Evolutionary conservation across 2,113 vertebrate genomes (phyloP), one percentile per base, ranked within the genome.

Genomic region (Ranitomeya imitator): DNA sequence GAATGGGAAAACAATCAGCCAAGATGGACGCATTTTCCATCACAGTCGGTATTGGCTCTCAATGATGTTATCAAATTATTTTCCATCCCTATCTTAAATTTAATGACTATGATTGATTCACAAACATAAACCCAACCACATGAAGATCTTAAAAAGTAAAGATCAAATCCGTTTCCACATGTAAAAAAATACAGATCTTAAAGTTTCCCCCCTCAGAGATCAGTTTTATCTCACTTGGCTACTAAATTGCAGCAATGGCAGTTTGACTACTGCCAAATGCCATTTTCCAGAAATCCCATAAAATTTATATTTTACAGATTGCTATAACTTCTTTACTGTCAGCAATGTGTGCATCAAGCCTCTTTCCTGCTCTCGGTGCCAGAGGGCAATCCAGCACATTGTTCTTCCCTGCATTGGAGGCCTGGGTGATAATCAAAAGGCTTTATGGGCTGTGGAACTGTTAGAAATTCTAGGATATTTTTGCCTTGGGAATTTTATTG

Each of bases 141-240:
- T 63, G 51, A 87, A 86, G 60, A 79, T 85, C 83, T 85, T 85
- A 63, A 86, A 74, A 77, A 78, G 52, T 85, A 85, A 73, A 86
- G 60, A 57, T 54, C 52, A 87, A 87, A 81, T 73, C 23, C 67
- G 26, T 74, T 83, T 83, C 54, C 55, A 76, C 79, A 76, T 88
- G 78, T 87, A 26, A 76, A 87, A 79, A 74, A 88, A 59, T 71
- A 71, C 26, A n/a, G 19, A 57, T 59, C 65, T 73, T 31, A 87
- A 73, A 54, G 86, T 83, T 81, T 54, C 54, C 65, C 21, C 61
- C 37, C 45, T 51, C 16, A 13, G 63, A 82, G 79, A 74, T 76
- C 79, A 61, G 79, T 83, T 88, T 82, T 88, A 88, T 88, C 86
- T 88, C 65, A 45, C 54, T 52, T 88, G 79, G 86, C 79, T 76